Conservation (phyloP, 1,140 invertebrate species). For the Hetaerina americana region DNA sequence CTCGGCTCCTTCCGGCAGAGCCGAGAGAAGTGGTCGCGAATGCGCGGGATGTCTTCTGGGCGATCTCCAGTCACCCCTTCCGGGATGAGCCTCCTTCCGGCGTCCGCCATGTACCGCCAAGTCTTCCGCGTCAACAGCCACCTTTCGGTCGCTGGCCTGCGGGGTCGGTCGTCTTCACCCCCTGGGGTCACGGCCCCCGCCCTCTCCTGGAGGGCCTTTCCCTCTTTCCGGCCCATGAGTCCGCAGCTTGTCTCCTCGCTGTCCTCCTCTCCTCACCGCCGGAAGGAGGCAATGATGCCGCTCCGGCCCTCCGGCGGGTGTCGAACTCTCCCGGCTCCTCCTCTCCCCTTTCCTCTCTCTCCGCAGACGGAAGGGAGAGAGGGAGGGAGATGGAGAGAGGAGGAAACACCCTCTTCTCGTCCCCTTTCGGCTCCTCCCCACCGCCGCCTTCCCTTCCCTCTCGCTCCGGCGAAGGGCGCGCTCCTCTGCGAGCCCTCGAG, state of each 20-base stretch:
- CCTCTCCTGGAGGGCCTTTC: neutral
- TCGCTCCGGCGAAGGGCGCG: too few relatives aligned
- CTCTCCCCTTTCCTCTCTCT: too few relatives aligned
- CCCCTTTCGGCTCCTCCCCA: too few relatives aligned
- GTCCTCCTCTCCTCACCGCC: neutral
- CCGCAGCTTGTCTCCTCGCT: neutral
- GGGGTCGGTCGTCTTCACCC: neutral
- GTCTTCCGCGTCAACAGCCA: constrained; percentile 78
- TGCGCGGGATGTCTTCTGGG: constrained; percentile 56
- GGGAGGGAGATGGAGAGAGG: too few relatives aligned
- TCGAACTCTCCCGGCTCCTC: too few relatives aligned
- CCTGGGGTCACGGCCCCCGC: neutral
- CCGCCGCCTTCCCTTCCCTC: too few relatives aligned
- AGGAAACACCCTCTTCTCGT: too few relatives aligned
- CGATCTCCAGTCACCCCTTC: constrained; percentile 51
- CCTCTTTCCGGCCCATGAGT: neutral
- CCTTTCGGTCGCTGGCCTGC: constrained; percentile 36
- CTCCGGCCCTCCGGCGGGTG: too few relatives aligned
- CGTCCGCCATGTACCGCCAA: constrained; percentile 81
- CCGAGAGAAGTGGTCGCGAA: constrained; percentile 72
- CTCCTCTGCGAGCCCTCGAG: too few relatives aligned
- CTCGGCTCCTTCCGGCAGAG: constrained; percentile 60
- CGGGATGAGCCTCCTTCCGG: constrained; percentile 68
- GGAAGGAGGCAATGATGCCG: too few relatives aligned
- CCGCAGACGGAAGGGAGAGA: too few relatives aligned